Percentiles rank a stretch among this genome's conserved stretches.
phyloP scores from a whole-genome alignment of 2,797 vertebrate species.

The Phalloptychus januarius region DNA sequence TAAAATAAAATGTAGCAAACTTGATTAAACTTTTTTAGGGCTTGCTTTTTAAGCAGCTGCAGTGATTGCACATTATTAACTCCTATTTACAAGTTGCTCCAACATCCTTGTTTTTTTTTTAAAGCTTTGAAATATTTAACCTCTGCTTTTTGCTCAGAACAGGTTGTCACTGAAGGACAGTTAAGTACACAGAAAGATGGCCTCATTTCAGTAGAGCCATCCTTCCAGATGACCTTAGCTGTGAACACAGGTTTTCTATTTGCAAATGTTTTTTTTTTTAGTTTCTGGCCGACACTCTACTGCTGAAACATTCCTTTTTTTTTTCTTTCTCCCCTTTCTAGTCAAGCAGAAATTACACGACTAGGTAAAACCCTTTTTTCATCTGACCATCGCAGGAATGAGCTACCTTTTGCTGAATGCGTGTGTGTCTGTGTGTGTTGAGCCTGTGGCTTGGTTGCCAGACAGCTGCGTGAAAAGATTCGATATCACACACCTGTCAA shows the following conservation, averaged over 20 bases:
- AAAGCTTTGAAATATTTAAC: background rate
- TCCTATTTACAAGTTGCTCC: background rate
- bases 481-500: conserved; percentile 54
- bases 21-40: background rate
- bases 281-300: background rate
- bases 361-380: conserved; percentile 38
- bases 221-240: background rate
- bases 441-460: conserved; percentile 25
- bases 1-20: background rate
- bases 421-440: background rate
- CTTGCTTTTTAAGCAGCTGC: background rate
- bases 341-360: conserved; percentile 29
- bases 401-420: conserved; percentile 14
- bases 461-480: conserved; percentile 52
- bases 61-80: background rate
- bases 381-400: conserved; percentile 31
- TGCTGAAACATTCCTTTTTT: background rate
- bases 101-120: background rate
- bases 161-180: background rate
- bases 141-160: background rate
- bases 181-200: background rate
- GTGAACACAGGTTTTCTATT: background rate
- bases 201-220: background rate
- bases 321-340: background rate
- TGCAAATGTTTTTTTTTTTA: background rate